Evolutionary conservation across 2,797 vertebrate species (phyloP), one percentile per base, ranked within the genome.

Genomic region (Mormyrops boulengeri): DNA sequence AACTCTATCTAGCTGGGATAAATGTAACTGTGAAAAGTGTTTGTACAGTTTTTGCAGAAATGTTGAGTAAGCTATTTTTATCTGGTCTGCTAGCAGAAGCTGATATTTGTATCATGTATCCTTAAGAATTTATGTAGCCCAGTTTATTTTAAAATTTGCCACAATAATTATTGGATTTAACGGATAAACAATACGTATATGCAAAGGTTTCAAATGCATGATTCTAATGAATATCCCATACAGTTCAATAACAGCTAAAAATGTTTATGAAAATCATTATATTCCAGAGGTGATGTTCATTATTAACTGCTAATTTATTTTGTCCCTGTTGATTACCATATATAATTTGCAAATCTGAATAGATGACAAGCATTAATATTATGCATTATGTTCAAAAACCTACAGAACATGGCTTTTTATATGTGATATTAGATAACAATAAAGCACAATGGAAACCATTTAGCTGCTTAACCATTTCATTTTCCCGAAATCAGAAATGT

Each of bases 401-500:
- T 19, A 38, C 38, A 38, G 47, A 85, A 22, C 19, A 2, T 47
- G 47, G 9, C 44, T 85, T 85, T 85, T 47, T 22, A 47, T 84
- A 84, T 84, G 19, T 22, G 19, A 5, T 85, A 47, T 53, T 14
- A 8, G 22, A 52, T 53, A 14, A 34, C 22, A 38, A 17, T 30
- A 57, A 19, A 34, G 26, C 30, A 55, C 85, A 55, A 55, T 55
- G 85, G 34, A 55, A 57, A 87, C 80, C 80, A 57, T 87, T 55
- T 53, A 87, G 11, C n/a, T 12, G 52, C 22, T 55, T 69, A 80
- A 80, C 19, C 50, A 87, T 77, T 87, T 73, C 2, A 53, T 69
- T 34, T 87, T 87, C 47, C 44, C 4, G 19, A 52, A 69, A 89
- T 89, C 38, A 44, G 62, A 38, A 89, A 89, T 73, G 34, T 77